These are phyloP conservation scores for Papilio demoleus DNA, from an alignment of 2,888 invertebrate genomes.

Conservation along the genomic window DNA sequence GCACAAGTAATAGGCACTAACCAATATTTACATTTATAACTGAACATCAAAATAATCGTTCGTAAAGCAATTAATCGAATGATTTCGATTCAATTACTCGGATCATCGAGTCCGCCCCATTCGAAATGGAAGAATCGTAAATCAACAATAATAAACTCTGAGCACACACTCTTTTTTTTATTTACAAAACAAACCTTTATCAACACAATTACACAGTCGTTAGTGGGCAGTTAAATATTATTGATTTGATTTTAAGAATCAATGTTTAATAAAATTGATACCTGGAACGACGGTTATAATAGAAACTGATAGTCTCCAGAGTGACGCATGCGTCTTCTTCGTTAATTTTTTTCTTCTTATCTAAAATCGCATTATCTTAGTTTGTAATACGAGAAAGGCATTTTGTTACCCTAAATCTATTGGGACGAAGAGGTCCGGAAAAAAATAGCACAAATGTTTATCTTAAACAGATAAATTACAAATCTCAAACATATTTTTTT, in stretches of 20 bases:
- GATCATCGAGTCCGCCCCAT: constrained; percentile 69
- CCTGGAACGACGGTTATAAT: constrained; percentile 29
- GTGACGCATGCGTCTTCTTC: constrained; percentile 46
- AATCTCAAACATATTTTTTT: constrained; percentile 27
- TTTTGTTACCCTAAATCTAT: constrained; percentile 52
- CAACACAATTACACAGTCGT: constrained; percentile 79
- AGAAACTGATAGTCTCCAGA: constrained; percentile 42
- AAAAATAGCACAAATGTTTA: constrained; percentile 50
- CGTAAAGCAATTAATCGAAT: constrained; percentile 65
- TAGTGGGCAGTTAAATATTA: constrained; percentile 66
- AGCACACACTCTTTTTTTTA: constrained; percentile 57
- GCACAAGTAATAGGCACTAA: constrained; percentile 7
- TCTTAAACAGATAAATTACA: constrained; percentile 50
- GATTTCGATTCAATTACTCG: constrained; percentile 76
- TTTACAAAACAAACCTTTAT: constrained; percentile 77
- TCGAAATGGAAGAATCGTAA: constrained; percentile 67
- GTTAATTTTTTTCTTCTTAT: constrained; percentile 49
- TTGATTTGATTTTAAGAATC: constrained; percentile 56
- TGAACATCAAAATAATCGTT: constrained; percentile 56
- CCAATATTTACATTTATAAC: constrained; percentile 31
- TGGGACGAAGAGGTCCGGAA: constrained; percentile 43
- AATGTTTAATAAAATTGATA: constrained; percentile 20
- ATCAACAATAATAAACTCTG: constrained; percentile 72
- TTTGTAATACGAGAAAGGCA: constrained; percentile 67
- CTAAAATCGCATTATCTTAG: constrained; percentile 58